Evolutionary conservation across 2,113 vertebrate genomes (phyloP).

Genomic region (Dicentrarchus labrax): DNA sequence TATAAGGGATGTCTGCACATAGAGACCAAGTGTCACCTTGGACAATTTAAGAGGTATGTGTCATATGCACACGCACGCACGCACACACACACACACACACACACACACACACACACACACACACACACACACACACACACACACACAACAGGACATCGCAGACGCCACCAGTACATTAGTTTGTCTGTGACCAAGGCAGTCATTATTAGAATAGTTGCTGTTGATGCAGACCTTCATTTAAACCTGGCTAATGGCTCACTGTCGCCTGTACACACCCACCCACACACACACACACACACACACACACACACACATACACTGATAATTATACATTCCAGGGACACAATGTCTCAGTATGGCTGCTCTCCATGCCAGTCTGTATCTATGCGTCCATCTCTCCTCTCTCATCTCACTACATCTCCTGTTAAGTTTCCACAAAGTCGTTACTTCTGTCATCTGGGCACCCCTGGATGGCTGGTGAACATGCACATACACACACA

Average conservation of each 20-base stretch:
- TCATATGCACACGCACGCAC: conserved; percentile 29
- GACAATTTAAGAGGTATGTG: conserved; percentile 64
- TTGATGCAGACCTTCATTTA: conserved; percentile 77
- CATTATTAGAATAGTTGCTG: conserved; percentile 77
- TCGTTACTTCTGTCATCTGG: conserved; percentile 35
- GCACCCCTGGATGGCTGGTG: not conserved
- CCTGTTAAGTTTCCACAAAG: conserved; percentile 45
- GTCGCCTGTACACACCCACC: conserved; percentile 53
- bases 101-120: conserved; percentile 30
- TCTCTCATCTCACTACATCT: conserved; percentile 9
- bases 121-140: conserved; percentile 22
- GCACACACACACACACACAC: conserved; percentile 32
- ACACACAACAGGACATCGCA: conserved; percentile 44
- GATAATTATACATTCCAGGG: conserved; percentile 83
- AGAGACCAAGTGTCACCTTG: conserved; percentile 67
- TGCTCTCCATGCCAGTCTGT: conserved; percentile 44
- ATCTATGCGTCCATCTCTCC: conserved; percentile 37
- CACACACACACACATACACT: conserved; percentile 35
- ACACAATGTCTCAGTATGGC: conserved; percentile 56
- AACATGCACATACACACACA: not conserved
- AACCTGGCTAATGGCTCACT: conserved; percentile 67
- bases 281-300: conserved; percentile 40
- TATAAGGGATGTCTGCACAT: conserved; percentile 46
- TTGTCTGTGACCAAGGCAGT: conserved; percentile 71
- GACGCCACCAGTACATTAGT: conserved; percentile 74